A percentile compares a stretch with the other conserved stretches of the same genome.
These are phyloP conservation scores for Okapia johnstoni DNA, from an alignment of 2,113 vertebrate species.

Conservation along the genomic window DNA sequence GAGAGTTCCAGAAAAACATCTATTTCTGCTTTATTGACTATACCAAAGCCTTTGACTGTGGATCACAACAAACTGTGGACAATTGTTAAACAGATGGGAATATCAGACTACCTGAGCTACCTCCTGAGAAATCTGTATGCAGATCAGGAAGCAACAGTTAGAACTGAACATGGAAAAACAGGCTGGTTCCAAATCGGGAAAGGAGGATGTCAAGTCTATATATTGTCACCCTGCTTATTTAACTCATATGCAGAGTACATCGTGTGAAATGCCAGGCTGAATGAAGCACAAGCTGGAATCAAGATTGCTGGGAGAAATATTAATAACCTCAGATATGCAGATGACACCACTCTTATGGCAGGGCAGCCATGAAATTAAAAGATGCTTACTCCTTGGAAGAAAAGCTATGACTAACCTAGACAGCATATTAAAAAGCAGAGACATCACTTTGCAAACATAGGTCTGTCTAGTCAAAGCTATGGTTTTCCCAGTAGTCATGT, in stretches of 20 bases:
- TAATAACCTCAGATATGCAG: not conserved
- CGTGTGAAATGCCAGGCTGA: not conserved
- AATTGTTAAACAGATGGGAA: not conserved
- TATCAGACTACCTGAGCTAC: not conserved
- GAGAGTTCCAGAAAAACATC: not conserved
- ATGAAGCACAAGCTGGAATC: not conserved
- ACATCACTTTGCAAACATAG: not conserved
- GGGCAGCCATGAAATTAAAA: not conserved
- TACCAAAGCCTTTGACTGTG: fast-evolving
- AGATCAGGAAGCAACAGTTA: not conserved
- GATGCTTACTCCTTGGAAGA: not conserved
- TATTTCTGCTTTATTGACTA: not conserved
- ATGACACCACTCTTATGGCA: not conserved
- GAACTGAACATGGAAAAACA: not conserved
- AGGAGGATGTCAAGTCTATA: not conserved
- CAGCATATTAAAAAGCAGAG: not conserved
- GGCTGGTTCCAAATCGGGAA: not conserved
- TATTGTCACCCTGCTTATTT: not conserved
- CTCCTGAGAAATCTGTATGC: not conserved
- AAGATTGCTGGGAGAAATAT: not conserved
- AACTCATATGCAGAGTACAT: not conserved
- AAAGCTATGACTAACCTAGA: not conserved
- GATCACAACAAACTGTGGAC: not conserved
- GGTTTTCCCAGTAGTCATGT: not conserved
- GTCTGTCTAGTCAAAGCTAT: not conserved